Evolutionary conservation across 2,888 invertebrate species (phyloP), one percentile per base, ranked within the genome.

Genomic region (Ennomos erosarius): DNA sequence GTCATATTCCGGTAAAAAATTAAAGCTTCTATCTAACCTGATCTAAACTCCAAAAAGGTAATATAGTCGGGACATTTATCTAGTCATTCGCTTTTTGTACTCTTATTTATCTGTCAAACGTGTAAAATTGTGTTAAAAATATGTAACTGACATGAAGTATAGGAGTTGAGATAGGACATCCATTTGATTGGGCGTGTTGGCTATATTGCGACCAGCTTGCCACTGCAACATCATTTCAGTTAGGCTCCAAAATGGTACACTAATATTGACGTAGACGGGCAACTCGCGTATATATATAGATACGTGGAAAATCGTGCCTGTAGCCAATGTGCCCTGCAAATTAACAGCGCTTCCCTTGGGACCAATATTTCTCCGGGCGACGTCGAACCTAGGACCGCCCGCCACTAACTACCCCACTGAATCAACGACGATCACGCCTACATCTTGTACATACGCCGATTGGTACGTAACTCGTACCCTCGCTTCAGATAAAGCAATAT

Each of bases 361-460:
- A 84, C 85, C 87, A 87, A 91, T 91, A 90, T 91, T 90, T 91
- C 90, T 90, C 88, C 81, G 76, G 65, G 82, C 85, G 87, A 88
- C 87, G 89, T 86, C 84, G 87, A 87, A 88, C 86, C 88, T 82
- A 81, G 87, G 83, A 85, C 86, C 88, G 88, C 88, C 90, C 87
- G 88, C 88, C 86, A 84, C 86, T 88, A 89, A 90, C 89, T 89
- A 85, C 89, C 88, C 87, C 88, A 90, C 89, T 91, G 91, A 90
- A 90, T 91, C 91, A 91, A 90, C 90, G 81, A 81, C 86, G 88
- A 90, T 87, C 90, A 90, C 91, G 91, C 91, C 91, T 91, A 90
- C 91, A 88, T 82, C 90, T 88, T 91, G 91, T 91, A 87, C 85
- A 81, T 85, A 87, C 87, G 82, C 81, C 89, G 90, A 91, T 91